Conservation (phyloP, 2,113 vertebrate genomes). For the Istiophorus platypterus region DNA sequence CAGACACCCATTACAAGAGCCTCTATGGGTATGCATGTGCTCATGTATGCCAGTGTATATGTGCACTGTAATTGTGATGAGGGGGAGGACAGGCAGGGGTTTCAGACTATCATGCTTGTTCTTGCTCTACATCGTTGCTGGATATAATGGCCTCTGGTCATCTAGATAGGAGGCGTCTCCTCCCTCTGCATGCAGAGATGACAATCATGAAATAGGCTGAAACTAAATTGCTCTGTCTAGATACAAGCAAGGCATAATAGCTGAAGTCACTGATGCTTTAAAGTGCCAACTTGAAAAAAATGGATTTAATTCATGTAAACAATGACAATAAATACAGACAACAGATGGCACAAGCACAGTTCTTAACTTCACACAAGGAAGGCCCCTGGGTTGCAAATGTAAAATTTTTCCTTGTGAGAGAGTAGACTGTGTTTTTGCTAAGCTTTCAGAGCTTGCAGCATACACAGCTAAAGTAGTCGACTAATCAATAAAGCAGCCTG, state of each 20-base stretch:
- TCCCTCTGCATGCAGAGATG: not conserved
- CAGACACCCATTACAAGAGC: slow-evolving; percentile 22
- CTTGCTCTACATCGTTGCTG: not conserved
- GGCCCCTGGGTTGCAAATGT: slow-evolving; percentile 14
- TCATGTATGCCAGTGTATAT: slow-evolving; percentile 22
- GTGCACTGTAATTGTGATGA: slow-evolving; percentile 16
- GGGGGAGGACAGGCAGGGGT: not conserved
- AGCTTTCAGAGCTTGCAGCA: slow-evolving; percentile 68
- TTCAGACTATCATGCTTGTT: slow-evolving; percentile 11
- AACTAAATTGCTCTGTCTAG: slow-evolving; percentile 37
- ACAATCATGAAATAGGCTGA: slow-evolving; percentile 24
- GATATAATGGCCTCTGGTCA: slow-evolving; percentile 51
- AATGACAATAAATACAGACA: not conserved
- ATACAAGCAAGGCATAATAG: slow-evolving; percentile 1
- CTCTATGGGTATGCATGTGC: slow-evolving; percentile 42
- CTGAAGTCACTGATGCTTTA: not conserved
- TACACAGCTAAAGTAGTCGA: slow-evolving; percentile 73
- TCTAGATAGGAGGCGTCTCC: slow-evolving; percentile 24
- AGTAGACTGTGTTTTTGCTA: slow-evolving; percentile 43
- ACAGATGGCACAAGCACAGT: not conserved
- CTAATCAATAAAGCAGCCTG: slow-evolving; percentile 78
- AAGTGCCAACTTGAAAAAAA: not conserved
- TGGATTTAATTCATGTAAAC: not conserved
- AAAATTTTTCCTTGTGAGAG: slow-evolving; percentile 28
- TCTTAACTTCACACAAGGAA: not conserved